Evolutionary conservation across 1,140 invertebrate genomes (phyloP).

Genomic region (Drosophila parvula): DNA sequence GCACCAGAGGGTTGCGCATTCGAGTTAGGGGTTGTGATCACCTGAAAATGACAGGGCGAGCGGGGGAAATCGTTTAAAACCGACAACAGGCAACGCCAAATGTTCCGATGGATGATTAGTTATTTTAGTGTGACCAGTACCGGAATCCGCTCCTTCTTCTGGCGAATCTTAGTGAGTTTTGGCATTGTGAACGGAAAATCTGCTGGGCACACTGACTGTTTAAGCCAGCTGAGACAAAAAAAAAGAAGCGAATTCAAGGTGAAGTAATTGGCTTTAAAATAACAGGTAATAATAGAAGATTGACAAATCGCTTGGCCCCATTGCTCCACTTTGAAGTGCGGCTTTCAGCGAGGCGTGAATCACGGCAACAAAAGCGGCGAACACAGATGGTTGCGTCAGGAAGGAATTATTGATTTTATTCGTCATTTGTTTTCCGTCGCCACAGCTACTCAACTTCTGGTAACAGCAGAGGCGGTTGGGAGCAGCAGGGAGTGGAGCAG

Average conservation of each 20-base stretch:
- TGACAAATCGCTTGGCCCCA: constrained; percentile 28
- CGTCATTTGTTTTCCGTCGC: constrained; percentile 73
- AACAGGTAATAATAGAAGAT: constrained; percentile 62
- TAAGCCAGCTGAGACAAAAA: constrained; percentile 56
- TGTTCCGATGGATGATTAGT: too few species aligned
- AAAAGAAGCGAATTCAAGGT: constrained; percentile 66
- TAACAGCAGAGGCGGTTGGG: not conserved
- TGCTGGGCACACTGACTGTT: constrained; percentile 21
- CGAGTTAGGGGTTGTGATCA: too few species aligned
- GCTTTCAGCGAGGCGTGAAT: not conserved
- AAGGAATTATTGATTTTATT: constrained; percentile 75
- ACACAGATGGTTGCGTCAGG: constrained; percentile 25
- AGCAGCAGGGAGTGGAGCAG: constrained; percentile 6
- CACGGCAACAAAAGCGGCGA: not conserved
- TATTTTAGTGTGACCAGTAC: too few species aligned
- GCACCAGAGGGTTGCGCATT: too few species aligned
- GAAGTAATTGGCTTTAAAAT: constrained; percentile 77
- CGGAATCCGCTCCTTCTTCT: too few species aligned
- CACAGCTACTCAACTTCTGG: constrained; percentile 59
- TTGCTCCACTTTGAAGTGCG: constrained; percentile 8
- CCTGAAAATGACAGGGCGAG: too few species aligned
- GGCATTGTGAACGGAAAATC: too few species aligned
- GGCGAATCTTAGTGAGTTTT: too few species aligned
- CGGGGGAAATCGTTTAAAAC: too few species aligned
- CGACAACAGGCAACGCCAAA: too few species aligned